These are phyloP conservation scores for Solenodon paradoxus DNA, from an alignment of 2,113 vertebrate species.

Conservation along the genomic window DNA sequence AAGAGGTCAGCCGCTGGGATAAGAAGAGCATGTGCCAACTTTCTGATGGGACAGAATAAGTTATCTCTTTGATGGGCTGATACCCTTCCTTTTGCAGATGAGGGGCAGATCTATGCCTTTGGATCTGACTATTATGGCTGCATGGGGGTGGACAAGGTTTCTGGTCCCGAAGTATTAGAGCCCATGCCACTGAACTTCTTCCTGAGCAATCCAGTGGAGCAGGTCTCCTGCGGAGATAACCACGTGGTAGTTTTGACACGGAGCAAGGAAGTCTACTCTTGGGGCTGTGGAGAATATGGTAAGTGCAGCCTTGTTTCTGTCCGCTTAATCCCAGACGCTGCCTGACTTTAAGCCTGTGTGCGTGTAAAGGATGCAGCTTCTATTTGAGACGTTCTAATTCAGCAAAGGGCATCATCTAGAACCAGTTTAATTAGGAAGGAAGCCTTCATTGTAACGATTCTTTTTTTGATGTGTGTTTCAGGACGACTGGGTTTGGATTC, in stretches of 20 bases:
- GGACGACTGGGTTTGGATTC: slow-evolving; percentile 97
- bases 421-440: not conserved
- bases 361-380: not conserved
- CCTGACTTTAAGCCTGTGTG: not conserved
- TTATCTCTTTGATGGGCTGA: slow-evolving; percentile 14
- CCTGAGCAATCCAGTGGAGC: slow-evolving; percentile 89
- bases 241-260: slow-evolving; percentile 95
- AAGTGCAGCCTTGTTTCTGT: slow-evolving; percentile 45
- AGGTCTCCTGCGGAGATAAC: slow-evolving; percentile 97
- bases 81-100: slow-evolving; percentile 85
- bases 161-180: slow-evolving; percentile 90
- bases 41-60: slow-evolving; percentile 8
- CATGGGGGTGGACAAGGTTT: slow-evolving; percentile 89
- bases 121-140: slow-evolving; percentile 98
- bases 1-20: too few species aligned
- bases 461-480: slow-evolving; percentile 72
- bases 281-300: slow-evolving; percentile 98
- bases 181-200: slow-evolving; percentile 94
- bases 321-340: not conserved
- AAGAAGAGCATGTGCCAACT: too few species aligned
- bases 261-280: slow-evolving; percentile 91
- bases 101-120: slow-evolving; percentile 97
- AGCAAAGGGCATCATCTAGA: not conserved
- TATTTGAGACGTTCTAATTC: not conserved
- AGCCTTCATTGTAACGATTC: not conserved